Base-by-base conservation (phyloP, 2,888 invertebrate genomes). In the Pyrochroa serraticornis region DNA sequence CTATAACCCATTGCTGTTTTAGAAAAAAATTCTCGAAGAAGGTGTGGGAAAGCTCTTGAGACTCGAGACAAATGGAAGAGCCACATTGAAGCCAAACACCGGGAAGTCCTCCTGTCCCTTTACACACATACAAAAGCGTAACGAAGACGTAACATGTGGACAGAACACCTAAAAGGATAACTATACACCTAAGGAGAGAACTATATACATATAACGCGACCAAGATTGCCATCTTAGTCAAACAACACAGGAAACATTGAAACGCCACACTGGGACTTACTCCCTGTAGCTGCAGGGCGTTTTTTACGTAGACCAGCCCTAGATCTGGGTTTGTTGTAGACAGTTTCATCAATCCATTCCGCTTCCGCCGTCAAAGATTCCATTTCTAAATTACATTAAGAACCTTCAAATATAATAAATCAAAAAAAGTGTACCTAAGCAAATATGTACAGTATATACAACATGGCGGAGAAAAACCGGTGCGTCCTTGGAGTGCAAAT, bases 221-320 rank as follows among this genome's bases (percentile, higher is more conserved):
- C 22, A 22, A 22, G 22, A 22, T n/a, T 43, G 14, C 12, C 37
- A 10, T 31, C 41, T 37, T 30, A 55, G 48, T 30, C 9, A 55
- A 47, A 55, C 9, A 38, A 32, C 38, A 56, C 54, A 53, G 5
- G 7, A 12, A 12, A 39, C 8, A 10, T 12, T 39, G 30, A 45
- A 22, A 22, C 22, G 22, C 62, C 54, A 48, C 51, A 47, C 45
- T 56, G 52, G 57, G 66, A 74, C 75, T 75, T 76, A 76, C 76
- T 73, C 67, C 73, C 75, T 51, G 69, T 60, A 34, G 58, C 33
- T 49, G 64, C 63, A 43, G 60, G 64, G 36, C 65, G 64, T 52
- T 68, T 71, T 66, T 68, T 69, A 46, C 71, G 64, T 10, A 67
- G 62, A 39, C 48, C 50, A n/a, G 66, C 64, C 59, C 65, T 64